Evolutionary conservation across 35 echinoderm and acorn worm genomes (phyloP), one percentile per base, ranked within the genome.

Genomic region (Holothuria glaberrima): DNA sequence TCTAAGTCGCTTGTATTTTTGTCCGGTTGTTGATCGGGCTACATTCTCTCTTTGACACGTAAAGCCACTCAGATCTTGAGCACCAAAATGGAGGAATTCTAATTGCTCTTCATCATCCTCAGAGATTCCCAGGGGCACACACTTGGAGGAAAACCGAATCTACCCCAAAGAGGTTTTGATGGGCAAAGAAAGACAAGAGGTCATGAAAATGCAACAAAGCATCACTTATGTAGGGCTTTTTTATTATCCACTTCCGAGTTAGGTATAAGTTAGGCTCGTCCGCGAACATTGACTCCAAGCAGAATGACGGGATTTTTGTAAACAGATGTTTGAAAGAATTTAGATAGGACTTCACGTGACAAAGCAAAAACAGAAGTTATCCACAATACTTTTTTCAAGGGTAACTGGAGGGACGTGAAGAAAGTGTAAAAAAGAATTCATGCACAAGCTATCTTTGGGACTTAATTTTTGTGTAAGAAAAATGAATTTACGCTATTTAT

Each of bases 161-260:
- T 24, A 25, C 74, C 74, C 19, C 5, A 78, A 78, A 78, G 41
- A 78, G 74, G 41, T 48, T n/a, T 41, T 48, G 25, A 78, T 24
- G 33, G 44, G 50, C n/a, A 78, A 21, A 78, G 41, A 48, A 48
- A 78, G 35, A 78, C 38, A 22, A 54, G 50, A 78, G 44, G 74
- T 48, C 74, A 78, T 78, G 50, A 78, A n/a, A 28, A 78, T 78
- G 35, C 74, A 78, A 48, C 35, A 22, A 78, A 48, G 38, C 74
- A 33, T 78, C 74, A 24, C 44, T 48, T 78, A 22, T 45, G 74
- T 78, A 78, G 74, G 74, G 41, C 50, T 38, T 78, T n/a, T 48
- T 48, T 54, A 54, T 14, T 54, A 0, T 2, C 10, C 16, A 54
- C 50, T 54, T 54, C 50, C 50, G 50, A 78, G n/a, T 33, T 69